Percentiles rank a stretch among this genome's conserved stretches.
phyloP scores from a whole-genome alignment of 2,888 invertebrate genomes.

The Listrodromus nycthemerus region DNA sequence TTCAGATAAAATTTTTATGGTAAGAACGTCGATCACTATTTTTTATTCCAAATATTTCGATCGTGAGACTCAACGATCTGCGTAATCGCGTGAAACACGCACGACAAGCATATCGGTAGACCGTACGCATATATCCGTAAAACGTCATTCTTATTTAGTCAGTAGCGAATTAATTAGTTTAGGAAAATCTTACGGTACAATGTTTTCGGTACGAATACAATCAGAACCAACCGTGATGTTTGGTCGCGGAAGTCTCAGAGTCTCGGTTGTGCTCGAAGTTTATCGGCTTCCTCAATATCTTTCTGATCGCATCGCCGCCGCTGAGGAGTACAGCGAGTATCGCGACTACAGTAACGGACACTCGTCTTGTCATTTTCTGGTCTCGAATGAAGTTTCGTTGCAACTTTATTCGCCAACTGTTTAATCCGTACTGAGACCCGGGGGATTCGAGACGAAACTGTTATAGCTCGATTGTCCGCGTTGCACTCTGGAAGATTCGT shows the following conservation, averaged over 20 bases:
- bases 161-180: no score
- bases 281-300: conserved; percentile 69
- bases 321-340: conserved; percentile 28
- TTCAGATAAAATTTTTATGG: background rate
- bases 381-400: background rate
- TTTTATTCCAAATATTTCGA: background rate
- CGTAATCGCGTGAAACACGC: no score
- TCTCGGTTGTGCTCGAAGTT: conserved; percentile 74
- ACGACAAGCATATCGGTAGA: no score
- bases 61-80: no score
- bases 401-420: conserved; percentile 44
- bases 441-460: conserved; percentile 34
- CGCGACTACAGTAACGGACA: background rate
- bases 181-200: no score
- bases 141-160: no score
- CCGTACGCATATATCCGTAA: no score
- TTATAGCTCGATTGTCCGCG: conserved; percentile 48
- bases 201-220: background rate
- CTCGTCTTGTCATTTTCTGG: conserved; percentile 32
- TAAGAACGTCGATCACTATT: background rate
- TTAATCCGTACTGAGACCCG: conserved; percentile 43
- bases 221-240: conserved; percentile 63
- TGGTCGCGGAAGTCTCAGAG: conserved; percentile 74
- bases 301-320: conserved; percentile 63
- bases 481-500: conserved; percentile 55